Percentiles rank a stretch among this genome's conserved stretches.
phyloP scores from a whole-genome alignment of 2,888 invertebrate species.

The Trissolcus japonicus region DNA sequence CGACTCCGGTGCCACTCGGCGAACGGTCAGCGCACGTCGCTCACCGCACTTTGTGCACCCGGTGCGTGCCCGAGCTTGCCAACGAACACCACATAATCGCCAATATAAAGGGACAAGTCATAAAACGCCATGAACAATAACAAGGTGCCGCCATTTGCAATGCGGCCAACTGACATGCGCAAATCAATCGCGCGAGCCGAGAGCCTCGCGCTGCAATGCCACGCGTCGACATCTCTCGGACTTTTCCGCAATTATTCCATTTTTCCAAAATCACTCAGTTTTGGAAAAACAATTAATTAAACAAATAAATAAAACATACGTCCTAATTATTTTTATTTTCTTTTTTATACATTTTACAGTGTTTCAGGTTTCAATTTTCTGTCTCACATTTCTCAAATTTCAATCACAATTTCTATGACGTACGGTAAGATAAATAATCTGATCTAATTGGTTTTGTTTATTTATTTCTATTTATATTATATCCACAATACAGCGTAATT shows the following conservation, averaged over 20 bases:
- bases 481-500: too few relatives aligned
- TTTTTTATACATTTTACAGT: too few relatives aligned
- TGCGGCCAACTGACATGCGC: slow-evolving; percentile 88
- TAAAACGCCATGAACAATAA: slow-evolving; percentile 96
- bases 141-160: slow-evolving; percentile 99
- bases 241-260: neutral
- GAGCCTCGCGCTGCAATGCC: slow-evolving; percentile 65
- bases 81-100: slow-evolving; percentile 74
- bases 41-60: slow-evolving; percentile 70
- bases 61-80: slow-evolving; percentile 68
- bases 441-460: neutral
- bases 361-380: too few relatives aligned
- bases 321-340: slow-evolving; percentile 16
- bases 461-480: too few relatives aligned
- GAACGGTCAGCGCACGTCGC: slow-evolving; percentile 66
- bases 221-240: slow-evolving; percentile 69
- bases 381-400: too few relatives aligned
- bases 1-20: slow-evolving; percentile 62
- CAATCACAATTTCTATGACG: too few relatives aligned
- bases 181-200: slow-evolving; percentile 77
- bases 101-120: slow-evolving; percentile 76
- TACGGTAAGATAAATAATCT: too few relatives aligned
- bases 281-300: too few relatives aligned
- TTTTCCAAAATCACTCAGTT: too few relatives aligned
- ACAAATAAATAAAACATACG: too few relatives aligned